Conservation (phyloP, 2,113 vertebrate genomes). For the Campylorhamphus procurvoides region DNA sequence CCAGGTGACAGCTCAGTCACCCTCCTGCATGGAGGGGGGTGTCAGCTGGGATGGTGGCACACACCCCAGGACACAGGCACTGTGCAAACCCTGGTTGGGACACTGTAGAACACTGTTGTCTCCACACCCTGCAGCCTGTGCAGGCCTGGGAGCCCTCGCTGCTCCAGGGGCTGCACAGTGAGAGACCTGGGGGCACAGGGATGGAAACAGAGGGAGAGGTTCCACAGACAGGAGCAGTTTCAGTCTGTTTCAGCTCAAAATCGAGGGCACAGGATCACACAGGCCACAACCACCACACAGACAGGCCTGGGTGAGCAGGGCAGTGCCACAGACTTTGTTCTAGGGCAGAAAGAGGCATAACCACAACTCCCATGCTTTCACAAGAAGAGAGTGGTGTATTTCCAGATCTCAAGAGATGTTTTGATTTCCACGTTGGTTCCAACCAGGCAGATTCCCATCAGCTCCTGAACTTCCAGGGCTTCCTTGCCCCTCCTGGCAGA, state of each 20-base stretch:
- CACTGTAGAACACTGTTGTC: fast-evolving
- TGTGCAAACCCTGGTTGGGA: fast-evolving
- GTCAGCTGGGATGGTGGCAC: fast-evolving
- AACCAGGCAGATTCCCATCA: not conserved
- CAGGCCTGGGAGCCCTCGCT: not conserved
- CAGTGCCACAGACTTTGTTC: not conserved
- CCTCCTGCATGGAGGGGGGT: not conserved
- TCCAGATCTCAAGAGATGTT: not conserved
- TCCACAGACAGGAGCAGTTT: not conserved
- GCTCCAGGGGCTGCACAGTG: not conserved
- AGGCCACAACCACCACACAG: too few species aligned
- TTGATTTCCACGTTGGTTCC: not conserved
- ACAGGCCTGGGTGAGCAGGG: not conserved
- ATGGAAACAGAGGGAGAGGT: not conserved
- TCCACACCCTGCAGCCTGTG: not conserved
- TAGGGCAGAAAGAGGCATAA: not conserved
- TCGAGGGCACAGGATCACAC: not conserved
- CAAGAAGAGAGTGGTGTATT: not conserved
- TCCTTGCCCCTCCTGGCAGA: too few species aligned
- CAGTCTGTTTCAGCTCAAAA: not conserved
- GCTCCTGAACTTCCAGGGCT: not conserved
- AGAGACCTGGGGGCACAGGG: not conserved
- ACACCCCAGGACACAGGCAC: not conserved
- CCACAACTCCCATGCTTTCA: not conserved
- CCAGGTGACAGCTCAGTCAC: not conserved